Evolutionary conservation across 2,888 invertebrate species (phyloP).

Genomic region (Scaptomyza polygonia): DNA sequence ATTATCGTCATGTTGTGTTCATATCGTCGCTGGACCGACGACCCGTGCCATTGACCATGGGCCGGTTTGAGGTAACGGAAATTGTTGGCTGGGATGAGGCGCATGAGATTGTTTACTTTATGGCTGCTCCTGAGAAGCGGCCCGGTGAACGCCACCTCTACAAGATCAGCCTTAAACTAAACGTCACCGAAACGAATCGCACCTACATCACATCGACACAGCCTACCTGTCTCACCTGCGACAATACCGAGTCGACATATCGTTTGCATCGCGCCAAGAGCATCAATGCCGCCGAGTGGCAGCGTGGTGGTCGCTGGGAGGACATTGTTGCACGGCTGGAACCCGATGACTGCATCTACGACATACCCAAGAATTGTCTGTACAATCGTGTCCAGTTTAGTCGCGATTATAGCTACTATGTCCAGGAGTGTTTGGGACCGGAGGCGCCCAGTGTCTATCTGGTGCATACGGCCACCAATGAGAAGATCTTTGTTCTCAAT

Average conservation of each 20-base stretch:
- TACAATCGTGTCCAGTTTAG: slow-evolving; percentile 89
- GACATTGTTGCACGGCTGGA: slow-evolving; percentile 62
- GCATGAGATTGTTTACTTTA: slow-evolving; percentile 90
- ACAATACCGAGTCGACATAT: slow-evolving; percentile 82
- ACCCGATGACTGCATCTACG: slow-evolving; percentile 74
- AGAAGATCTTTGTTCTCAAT: slow-evolving; percentile 88
- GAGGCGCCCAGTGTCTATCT: slow-evolving; percentile 89
- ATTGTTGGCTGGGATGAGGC: slow-evolving; percentile 91
- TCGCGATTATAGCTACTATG: slow-evolving; percentile 87
- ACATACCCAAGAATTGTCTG: slow-evolving; percentile 86
- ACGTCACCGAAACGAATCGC: slow-evolving; percentile 84
- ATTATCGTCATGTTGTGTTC: slow-evolving; percentile 86
- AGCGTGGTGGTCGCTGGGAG: slow-evolving; percentile 63
- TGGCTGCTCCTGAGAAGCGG: slow-evolving; percentile 91
- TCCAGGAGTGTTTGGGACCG: slow-evolving; percentile 92
- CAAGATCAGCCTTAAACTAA: slow-evolving; percentile 86
- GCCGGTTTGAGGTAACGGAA: slow-evolving; percentile 90
- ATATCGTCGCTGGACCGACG: slow-evolving; percentile 83
- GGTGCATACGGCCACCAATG: slow-evolving; percentile 87
- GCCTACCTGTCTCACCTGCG: slow-evolving; percentile 84
- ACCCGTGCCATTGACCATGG: slow-evolving; percentile 87
- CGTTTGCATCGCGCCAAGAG: slow-evolving; percentile 68
- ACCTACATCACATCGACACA: slow-evolving; percentile 83
- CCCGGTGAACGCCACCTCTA: slow-evolving; percentile 93
- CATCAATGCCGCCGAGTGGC: slow-evolving; percentile 57